phyloP scores from a whole-genome alignment of 2,797 vertebrate genomes.

The Chiroxiphia lanceolata region DNA sequence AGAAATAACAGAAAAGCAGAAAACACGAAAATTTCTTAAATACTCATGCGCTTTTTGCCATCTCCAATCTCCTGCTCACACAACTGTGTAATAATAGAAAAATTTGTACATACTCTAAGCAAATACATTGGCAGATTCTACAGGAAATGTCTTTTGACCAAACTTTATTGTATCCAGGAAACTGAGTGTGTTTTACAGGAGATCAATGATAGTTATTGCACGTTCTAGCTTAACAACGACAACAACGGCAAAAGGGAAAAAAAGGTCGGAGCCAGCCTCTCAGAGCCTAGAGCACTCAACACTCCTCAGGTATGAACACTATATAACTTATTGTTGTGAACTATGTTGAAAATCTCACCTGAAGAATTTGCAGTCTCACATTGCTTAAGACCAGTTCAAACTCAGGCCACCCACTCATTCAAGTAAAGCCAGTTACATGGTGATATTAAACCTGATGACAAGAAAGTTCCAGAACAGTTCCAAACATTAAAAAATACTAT shows the following conservation, averaged over 20 bases:
- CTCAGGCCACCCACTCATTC: background rate
- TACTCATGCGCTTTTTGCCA: background rate
- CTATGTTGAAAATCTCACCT: background rate
- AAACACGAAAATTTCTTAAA: background rate
- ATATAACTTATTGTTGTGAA: background rate
- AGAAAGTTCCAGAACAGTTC: background rate
- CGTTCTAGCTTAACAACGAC: background rate
- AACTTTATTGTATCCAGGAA: background rate
- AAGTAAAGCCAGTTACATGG: background rate
- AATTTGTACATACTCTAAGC: background rate
- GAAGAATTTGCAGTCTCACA: background rate
- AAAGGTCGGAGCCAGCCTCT: background rate
- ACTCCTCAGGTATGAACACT: background rate
- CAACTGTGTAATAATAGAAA: background rate
- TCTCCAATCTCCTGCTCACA: background rate
- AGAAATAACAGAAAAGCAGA: background rate
- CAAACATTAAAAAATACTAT: background rate
- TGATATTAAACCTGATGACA: background rate
- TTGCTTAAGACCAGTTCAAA: background rate
- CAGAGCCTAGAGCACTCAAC: background rate
- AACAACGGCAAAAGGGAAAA: background rate
- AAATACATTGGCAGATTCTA: background rate
- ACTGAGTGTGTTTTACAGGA: background rate
- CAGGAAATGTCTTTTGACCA: background rate
- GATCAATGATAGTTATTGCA: accelerated